Base-by-base conservation (phyloP, 2,888 invertebrate genomes). In the Nebria brevicollis region DNA sequence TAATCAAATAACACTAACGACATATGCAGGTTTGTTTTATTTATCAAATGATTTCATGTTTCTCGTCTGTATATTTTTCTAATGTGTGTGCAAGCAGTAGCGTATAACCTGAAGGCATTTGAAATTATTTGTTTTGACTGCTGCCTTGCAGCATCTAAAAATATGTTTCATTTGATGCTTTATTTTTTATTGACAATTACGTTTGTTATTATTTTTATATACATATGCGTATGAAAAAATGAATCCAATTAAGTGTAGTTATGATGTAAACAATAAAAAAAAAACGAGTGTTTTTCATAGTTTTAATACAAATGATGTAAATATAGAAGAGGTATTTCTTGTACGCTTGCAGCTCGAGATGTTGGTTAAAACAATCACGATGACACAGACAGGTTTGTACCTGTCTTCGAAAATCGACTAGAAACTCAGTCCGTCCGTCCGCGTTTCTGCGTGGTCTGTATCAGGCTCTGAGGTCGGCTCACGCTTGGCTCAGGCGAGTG, bases 381-480 rank as follows among this genome's bases (percentile, higher is more conserved):
- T 82, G 85, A 84, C 84, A 84, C 84, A 86, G 86, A 87, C 87
- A 87, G 87, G 88, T 87, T 87, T 85, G 85, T 86, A 88, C 88
- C 86, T 87, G 87, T 87, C 86, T 86, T 84, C 74, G 81, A 77
- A 20, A 54, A 25, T 26, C 72, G 80, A 41, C 72, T 77, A 82
- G 77, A 82, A 81, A 70, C 34, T 66, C 34, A 77, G 82, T 79
- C 68, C 77, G 82, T 79, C 68, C 34, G 72, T 72, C 34, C 72
- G 34, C 41, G 72, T 7, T 72, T 72, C 34, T 72, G 72, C 72
- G 72, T 72, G 72, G 72, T 72, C 34, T 72, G 26, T 25, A 54
- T 54, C 54, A 54, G 54, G 54, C 20, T 20, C 43, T 43, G 43
- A 43, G 43, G 43, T 10, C 6, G 43, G 43, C 54, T 34, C 34